These are phyloP conservation scores for Drosophila obscura DNA, from an alignment of 1,140 invertebrate genomes.

Conservation along the genomic window DNA sequence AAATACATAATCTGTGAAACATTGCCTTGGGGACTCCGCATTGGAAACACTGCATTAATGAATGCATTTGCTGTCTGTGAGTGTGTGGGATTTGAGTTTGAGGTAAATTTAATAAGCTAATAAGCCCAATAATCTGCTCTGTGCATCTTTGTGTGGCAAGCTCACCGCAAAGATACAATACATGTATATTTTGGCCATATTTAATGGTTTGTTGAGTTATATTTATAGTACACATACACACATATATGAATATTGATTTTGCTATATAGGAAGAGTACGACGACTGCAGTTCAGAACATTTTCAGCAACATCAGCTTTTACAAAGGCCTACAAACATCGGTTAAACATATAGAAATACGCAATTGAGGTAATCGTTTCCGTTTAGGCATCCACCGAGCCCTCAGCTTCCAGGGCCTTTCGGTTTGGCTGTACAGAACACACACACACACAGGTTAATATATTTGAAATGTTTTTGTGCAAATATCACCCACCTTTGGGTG, in stretches of 20 bases:
- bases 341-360: conserved; percentile 50
- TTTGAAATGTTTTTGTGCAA: background rate
- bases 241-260: conserved; percentile 63
- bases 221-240: conserved; percentile 77
- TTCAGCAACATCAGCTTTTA: conserved; percentile 77
- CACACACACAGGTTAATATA: background rate
- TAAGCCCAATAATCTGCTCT: background rate
- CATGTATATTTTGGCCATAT: conserved; percentile 35
- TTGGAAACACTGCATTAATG: conserved; percentile 9
- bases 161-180: background rate
- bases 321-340: conserved; percentile 16
- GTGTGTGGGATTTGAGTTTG: background rate
- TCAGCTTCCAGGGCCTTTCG: conserved; percentile 76
- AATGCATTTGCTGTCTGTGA: background rate
- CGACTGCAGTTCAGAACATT: conserved; percentile 81
- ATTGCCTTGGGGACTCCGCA: background rate
- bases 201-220: conserved; percentile 41
- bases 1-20: conserved; percentile 59
- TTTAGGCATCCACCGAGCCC: conserved; percentile 64
- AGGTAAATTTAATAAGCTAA: conserved; percentile 3
- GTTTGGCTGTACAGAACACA: conserved; percentile 55
- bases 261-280: conserved; percentile 64
- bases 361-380: conserved; percentile 58
- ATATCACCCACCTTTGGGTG: conserved; percentile 91
- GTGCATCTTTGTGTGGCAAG: background rate